Percentiles rank a stretch among this genome's conserved stretches.
Evolutionary conservation across 2,113 vertebrate species (phyloP).

Genomic region (Plestiodon gilberti): DNA sequence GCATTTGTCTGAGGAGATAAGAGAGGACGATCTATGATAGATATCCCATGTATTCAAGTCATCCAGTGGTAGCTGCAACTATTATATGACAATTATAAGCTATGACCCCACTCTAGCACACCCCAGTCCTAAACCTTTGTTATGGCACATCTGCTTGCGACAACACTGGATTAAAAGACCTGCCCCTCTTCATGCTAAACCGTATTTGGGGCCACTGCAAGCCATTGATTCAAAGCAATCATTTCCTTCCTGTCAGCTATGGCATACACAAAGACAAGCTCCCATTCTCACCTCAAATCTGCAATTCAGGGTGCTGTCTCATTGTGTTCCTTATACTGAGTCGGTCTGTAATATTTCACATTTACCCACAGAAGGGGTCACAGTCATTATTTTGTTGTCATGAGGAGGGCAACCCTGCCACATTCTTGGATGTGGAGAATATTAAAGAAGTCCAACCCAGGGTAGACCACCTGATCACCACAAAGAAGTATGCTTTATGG

Average conservation of each 20-base stretch:
- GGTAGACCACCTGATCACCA: neutral
- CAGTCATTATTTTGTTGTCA: neutral
- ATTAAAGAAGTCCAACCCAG: neutral
- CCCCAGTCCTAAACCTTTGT: neutral
- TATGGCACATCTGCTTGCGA: neutral
- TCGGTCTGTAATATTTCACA: neutral
- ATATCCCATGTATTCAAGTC: constrained; percentile 7
- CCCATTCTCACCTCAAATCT: neutral
- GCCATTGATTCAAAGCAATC: neutral
- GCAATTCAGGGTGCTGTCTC: neutral
- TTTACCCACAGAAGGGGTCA: neutral
- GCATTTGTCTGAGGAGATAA: neutral
- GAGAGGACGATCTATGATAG: neutral
- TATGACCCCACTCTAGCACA: neutral
- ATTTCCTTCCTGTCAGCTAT: neutral
- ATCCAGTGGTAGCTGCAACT: neutral
- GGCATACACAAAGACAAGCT: neutral
- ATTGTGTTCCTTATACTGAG: neutral
- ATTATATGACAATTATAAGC: neutral
- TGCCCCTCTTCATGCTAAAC: neutral
- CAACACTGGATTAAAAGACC: neutral
- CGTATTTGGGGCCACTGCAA: neutral
- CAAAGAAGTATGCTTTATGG: neutral
- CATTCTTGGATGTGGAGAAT: neutral
- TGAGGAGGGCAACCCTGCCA: neutral